A percentile compares a stretch with the other conserved stretches of the same genome.
Evolutionary conservation across 2,888 invertebrate species (phyloP).

Genomic region (Caenorhabditis sp.): DNA sequence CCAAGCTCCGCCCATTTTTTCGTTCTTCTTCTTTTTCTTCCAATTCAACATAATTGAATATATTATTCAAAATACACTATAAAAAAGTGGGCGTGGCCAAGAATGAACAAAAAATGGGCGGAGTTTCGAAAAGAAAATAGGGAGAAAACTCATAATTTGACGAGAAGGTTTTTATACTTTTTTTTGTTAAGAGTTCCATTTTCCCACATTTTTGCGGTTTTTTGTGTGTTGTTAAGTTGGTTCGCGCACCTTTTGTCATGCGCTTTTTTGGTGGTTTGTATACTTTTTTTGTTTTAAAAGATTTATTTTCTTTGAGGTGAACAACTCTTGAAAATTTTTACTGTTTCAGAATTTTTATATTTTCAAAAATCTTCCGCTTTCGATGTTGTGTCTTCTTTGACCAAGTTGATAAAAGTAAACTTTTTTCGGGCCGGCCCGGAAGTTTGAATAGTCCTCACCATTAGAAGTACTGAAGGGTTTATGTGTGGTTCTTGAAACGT

Average conservation of each 20-base stretch:
- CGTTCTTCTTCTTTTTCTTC: neutral
- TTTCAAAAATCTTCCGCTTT: too few species aligned
- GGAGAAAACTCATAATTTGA: neutral
- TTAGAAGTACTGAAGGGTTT: too few species aligned
- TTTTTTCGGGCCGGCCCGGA: too few species aligned
- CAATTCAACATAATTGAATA: conserved; percentile 1
- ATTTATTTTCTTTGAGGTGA: neutral
- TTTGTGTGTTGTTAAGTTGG: neutral
- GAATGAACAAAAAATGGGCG: neutral
- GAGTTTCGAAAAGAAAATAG: neutral
- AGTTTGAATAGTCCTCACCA: too few species aligned
- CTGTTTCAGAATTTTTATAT: too few species aligned
- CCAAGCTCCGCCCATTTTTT: neutral
- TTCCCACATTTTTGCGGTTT: neutral
- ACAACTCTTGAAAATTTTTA: too few species aligned
- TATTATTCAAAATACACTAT: neutral
- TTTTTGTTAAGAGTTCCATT: neutral
- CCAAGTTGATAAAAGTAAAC: too few species aligned
- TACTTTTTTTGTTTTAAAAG: neutral
- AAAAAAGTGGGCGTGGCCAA: neutral
- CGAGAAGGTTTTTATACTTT: neutral
- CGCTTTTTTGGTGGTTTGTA: neutral
- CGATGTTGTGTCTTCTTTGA: too few species aligned
- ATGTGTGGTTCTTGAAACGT: too few species aligned
- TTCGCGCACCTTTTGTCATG: neutral